Evolutionary conservation across 2,113 vertebrate species (phyloP).

Genomic region (Barnardius zonarius): DNA sequence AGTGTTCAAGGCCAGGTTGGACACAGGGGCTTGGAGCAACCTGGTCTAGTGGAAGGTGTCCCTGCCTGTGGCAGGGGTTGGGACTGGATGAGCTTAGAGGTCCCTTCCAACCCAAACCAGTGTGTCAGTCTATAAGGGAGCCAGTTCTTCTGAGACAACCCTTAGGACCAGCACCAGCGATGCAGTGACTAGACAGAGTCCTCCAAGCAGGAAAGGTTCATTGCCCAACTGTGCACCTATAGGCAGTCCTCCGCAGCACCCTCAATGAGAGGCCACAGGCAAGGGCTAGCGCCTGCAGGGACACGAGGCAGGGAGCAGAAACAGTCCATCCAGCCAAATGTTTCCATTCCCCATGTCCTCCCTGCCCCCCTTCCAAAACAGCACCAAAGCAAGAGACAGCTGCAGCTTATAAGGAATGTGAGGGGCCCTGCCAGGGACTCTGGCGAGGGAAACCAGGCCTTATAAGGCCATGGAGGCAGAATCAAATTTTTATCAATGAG

Average conservation of each 20-base stretch:
- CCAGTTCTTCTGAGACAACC: not conserved
- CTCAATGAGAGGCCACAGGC: not conserved
- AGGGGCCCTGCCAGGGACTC: constrained; percentile 86
- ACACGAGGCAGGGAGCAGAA: constrained; percentile 33
- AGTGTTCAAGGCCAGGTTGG: not conserved
- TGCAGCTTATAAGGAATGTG: constrained; percentile 96
- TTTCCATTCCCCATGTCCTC: constrained; percentile 74
- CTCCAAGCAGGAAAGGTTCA: not conserved
- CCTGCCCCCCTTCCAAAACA: constrained; percentile 71
- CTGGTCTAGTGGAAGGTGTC: not conserved
- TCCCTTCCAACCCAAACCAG: not conserved
- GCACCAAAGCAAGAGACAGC: constrained; percentile 87
- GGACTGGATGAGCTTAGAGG: not conserved
- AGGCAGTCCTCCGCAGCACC: not conserved
- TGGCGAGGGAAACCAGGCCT: constrained; percentile 92
- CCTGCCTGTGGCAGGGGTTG: not conserved
- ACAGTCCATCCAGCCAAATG: constrained; percentile 52
- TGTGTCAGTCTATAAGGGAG: not conserved
- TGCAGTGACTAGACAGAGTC: not conserved
- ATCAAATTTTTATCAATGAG: constrained; percentile 97
- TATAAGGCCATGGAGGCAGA: constrained; percentile 97
- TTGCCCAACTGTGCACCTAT: fast-evolving
- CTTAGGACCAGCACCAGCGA: not conserved
- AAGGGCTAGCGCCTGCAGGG: not conserved
- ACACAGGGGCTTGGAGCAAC: not conserved